phyloP scores from a whole-genome alignment of 2,113 vertebrate genomes.

The Picathartes gymnocephalus region DNA sequence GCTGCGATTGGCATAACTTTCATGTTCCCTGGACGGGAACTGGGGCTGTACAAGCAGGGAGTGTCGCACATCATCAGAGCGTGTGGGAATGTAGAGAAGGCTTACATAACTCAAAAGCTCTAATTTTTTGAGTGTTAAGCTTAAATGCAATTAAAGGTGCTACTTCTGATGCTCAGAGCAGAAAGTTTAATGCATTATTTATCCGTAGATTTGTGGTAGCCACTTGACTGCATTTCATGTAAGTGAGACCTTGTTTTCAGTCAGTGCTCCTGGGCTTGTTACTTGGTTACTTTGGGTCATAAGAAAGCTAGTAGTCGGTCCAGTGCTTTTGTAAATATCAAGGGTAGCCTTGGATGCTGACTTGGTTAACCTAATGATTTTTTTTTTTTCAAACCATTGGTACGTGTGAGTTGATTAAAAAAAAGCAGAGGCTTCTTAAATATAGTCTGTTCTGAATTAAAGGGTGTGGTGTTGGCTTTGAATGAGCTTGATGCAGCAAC shows the following conservation, averaged over 20 bases:
- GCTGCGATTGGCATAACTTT: not conserved
- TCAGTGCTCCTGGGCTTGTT: not conserved
- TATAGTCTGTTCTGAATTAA: conserved; percentile 35
- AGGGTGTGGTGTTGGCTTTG: conserved; percentile 69
- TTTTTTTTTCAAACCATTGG: not conserved
- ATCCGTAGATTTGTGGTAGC: not conserved
- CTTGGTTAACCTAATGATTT: conserved; percentile 21
- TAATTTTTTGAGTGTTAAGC: not conserved
- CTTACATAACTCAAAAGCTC: not conserved
- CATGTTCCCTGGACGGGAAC: not conserved
- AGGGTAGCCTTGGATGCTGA: not conserved
- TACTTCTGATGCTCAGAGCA: not conserved
- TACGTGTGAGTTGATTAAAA: conserved; percentile 33
- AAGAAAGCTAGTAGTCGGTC: not conserved
- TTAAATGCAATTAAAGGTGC: not conserved
- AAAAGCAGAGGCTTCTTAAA: not conserved
- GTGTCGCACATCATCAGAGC: not conserved
- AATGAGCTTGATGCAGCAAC: conserved; percentile 69
- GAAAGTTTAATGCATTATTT: not conserved
- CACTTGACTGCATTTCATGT: not conserved
- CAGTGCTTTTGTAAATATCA: not conserved
- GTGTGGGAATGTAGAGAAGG: not conserved
- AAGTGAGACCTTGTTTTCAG: not conserved
- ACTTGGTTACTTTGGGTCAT: not conserved
- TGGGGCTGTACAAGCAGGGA: not conserved